Conservation (phyloP, 2,113 vertebrate genomes). For the Columba livia region DNA sequence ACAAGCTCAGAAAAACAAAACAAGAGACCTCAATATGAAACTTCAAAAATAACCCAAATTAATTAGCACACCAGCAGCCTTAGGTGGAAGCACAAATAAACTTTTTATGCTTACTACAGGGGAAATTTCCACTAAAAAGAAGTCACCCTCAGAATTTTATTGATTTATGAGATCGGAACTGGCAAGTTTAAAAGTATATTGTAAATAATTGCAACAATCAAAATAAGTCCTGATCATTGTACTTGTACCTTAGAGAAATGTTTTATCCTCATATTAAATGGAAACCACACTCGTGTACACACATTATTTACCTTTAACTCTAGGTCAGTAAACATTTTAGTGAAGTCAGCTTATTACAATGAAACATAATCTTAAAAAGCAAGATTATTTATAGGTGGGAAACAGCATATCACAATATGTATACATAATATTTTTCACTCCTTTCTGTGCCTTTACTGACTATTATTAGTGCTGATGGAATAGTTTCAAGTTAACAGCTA, state of each 20-base stretch:
- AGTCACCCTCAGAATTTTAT: neutral
- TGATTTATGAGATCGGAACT: neutral
- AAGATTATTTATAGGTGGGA: neutral
- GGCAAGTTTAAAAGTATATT: neutral
- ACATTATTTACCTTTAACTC: neutral
- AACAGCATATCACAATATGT: neutral
- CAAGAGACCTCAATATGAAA: neutral
- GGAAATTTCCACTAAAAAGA: neutral
- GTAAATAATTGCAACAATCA: neutral
- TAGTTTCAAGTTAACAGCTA: neutral
- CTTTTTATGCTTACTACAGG: neutral
- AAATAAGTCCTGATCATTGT: neutral
- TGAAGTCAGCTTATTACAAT: neutral
- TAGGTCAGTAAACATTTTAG: neutral
- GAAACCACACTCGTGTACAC: neutral
- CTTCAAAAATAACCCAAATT: neutral
- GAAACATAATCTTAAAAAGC: neutral
- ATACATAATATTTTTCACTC: neutral
- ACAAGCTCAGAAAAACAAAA: neutral
- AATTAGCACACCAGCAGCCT: neutral
- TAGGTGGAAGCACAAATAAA: neutral
- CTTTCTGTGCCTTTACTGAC: neutral
- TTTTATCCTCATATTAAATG: neutral
- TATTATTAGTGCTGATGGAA: neutral
- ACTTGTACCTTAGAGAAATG: neutral